Evolutionary conservation across 64 coral and sea anemone species (phyloP), one percentile per base, ranked within the genome.

Genomic region (Porites lutea): DNA sequence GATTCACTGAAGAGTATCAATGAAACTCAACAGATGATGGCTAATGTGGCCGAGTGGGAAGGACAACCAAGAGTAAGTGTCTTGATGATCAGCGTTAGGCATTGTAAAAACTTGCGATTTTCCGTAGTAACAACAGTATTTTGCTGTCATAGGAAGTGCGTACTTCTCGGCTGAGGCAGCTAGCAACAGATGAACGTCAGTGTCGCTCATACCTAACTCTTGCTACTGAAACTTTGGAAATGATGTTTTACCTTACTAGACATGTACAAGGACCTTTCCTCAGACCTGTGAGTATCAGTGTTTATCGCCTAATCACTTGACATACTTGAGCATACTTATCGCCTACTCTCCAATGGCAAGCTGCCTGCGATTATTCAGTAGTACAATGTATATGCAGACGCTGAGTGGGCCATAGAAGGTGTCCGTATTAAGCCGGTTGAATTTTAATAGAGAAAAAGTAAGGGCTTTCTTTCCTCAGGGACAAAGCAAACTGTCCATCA

Each of bases 11-110:
- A 99, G 75, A 91, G 91, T 20, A 99, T 99, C 73, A 99, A 99
- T 82, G 97, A 99, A 78, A 99, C 87, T 4, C 97, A 99, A 51
- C 97, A 96, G 88, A 58, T 99, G 91, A 99, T 99, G 94, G 64
- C 88, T 6, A 99, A 88, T 76, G 69, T 47, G 0, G 44, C 88
- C 27, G 94, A 99, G 70, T 99, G 97, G 97, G 97, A 99, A 59
- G 92, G 85, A 43, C 73, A 88, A 7, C 47, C 94, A 52, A 96
- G 94, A 79, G 94, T 96, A 94, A 72, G 97, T 73, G 20, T 20
- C 4, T n/a, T 57, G 54, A 7, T 37, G 20, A 71, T 37, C 68
- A 27, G 11, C 20, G 6, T 15, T 20, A 64, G 21, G 37, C 58
- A 65, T 87, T 10, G 18, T 72, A 2, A 3, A 6, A 13, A 13